Evolutionary conservation across 2,888 invertebrate species (phyloP).

Genomic region (Brachyopa scutellaris): DNA sequence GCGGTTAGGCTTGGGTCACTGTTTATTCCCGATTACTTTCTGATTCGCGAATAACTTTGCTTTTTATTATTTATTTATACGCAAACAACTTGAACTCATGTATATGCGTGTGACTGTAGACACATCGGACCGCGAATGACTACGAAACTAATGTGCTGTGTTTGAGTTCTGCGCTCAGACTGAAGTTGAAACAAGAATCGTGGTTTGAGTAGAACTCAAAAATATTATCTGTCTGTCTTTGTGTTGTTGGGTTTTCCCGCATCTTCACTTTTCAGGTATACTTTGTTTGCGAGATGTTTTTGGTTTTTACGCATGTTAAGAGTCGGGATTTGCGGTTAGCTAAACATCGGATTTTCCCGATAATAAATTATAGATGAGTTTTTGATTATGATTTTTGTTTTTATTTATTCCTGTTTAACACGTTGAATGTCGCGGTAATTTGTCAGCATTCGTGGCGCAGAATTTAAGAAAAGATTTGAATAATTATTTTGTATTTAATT

Average conservation of each 20-base stretch:
- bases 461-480: too few relatives aligned
- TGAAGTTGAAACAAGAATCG: constrained; percentile 24
- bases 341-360: neutral
- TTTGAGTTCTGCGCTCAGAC: constrained; percentile 51
- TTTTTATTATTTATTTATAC: constrained; percentile 10
- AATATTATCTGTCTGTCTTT: constrained; percentile 16
- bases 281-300: constrained; percentile 8
- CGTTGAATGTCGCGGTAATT: too few relatives aligned
- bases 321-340: neutral
- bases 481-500: too few relatives aligned
- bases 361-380: too few relatives aligned
- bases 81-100: constrained; percentile 25
- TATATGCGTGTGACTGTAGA: neutral
- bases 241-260: constrained; percentile 45
- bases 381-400: too few relatives aligned
- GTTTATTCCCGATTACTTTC: constrained; percentile 28
- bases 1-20: constrained; percentile 26
- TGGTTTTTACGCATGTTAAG: neutral
- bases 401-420: too few relatives aligned
- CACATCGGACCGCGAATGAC: neutral
- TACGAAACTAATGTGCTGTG: constrained; percentile 19
- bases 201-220: constrained; percentile 47
- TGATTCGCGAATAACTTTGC: constrained; percentile 43
- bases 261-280: constrained; percentile 48
- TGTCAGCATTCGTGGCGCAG: too few relatives aligned